A percentile compares a stretch with the other conserved stretches of the same genome.
phyloP scores from a whole-genome alignment of 2,797 vertebrate genomes.

The Pangasius macronema region DNA sequence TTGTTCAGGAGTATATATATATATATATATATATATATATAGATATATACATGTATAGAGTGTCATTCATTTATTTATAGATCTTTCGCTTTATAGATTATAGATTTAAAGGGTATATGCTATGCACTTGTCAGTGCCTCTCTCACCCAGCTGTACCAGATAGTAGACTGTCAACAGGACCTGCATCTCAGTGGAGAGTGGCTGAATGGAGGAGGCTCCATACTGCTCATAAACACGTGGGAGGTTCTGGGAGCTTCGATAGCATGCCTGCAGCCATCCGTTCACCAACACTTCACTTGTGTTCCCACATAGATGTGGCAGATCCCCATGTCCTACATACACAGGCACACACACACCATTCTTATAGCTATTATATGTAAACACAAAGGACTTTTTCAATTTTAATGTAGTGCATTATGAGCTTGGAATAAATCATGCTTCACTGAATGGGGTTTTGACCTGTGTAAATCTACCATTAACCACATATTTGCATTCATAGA shows the following conservation, averaged over 20 bases:
- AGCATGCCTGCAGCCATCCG: slow-evolving; percentile 88
- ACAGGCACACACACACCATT: slow-evolving; percentile 3
- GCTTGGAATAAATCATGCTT: too few relatives aligned
- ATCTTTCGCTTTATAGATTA: not conserved
- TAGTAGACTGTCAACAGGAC: slow-evolving; percentile 96
- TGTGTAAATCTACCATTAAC: not conserved
- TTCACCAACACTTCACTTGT: slow-evolving; percentile 88
- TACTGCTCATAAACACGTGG: slow-evolving; percentile 90
- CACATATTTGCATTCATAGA: not conserved
- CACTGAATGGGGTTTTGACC: not conserved
- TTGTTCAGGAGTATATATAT: too few relatives aligned
- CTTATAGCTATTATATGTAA: not conserved
- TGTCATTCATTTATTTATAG: too few relatives aligned
- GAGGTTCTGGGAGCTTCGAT: slow-evolving; percentile 88
- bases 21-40: not conserved
- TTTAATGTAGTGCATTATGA: not conserved
- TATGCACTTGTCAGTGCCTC: not conserved
- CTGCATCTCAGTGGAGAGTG: slow-evolving; percentile 94
- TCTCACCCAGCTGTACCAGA: slow-evolving; percentile 94
- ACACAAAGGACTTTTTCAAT: not conserved
- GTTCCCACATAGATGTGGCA: slow-evolving; percentile 91
- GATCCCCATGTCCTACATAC: slow-evolving; percentile 87
- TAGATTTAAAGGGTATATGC: not conserved
- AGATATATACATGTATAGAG: too few relatives aligned
- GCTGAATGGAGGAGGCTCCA: slow-evolving; percentile 82